Percentiles rank a stretch among this genome's conserved stretches.
These are phyloP conservation scores for Cyanoramphus novaezelandiae DNA, from an alignment of 2,113 vertebrate genomes.

Conservation along the genomic window DNA sequence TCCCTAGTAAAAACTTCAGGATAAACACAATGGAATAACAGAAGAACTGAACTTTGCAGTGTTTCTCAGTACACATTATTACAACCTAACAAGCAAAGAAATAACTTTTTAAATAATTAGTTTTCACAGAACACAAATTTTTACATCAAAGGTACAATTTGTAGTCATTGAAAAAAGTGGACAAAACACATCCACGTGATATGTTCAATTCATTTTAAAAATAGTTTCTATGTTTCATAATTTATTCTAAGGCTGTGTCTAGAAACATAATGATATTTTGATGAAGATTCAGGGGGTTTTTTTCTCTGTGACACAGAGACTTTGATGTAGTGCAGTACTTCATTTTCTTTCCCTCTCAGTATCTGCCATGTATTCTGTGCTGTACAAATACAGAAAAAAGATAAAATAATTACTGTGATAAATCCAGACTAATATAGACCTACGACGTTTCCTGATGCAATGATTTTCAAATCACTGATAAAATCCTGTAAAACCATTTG, in stretches of 20 bases:
- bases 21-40: not conserved
- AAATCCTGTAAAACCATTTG: conserved; percentile 27
- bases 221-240: conserved; percentile 63
- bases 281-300: not conserved
- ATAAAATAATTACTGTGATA: not conserved
- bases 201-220: conserved; percentile 65
- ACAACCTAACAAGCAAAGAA: conserved; percentile 66
- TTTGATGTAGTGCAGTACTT: not conserved
- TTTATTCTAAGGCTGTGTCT: conserved; percentile 41
- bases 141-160: conserved; percentile 61
- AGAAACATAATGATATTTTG: conserved; percentile 38
- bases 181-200: conserved; percentile 31
- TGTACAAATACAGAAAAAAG: not conserved
- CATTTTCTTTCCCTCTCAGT: not conserved
- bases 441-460: not conserved
- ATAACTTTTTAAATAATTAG: conserved; percentile 64
- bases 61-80: conserved; percentile 3
- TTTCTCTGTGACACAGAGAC: not conserved
- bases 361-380: not conserved
- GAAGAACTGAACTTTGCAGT: not conserved
- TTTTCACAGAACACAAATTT: conserved; percentile 72
- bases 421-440: not conserved
- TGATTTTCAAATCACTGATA: not conserved
- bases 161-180: conserved; percentile 49
- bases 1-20: not conserved